Conservation (phyloP, 1,140 invertebrate species). For the Polyergus mexicanus region DNA sequence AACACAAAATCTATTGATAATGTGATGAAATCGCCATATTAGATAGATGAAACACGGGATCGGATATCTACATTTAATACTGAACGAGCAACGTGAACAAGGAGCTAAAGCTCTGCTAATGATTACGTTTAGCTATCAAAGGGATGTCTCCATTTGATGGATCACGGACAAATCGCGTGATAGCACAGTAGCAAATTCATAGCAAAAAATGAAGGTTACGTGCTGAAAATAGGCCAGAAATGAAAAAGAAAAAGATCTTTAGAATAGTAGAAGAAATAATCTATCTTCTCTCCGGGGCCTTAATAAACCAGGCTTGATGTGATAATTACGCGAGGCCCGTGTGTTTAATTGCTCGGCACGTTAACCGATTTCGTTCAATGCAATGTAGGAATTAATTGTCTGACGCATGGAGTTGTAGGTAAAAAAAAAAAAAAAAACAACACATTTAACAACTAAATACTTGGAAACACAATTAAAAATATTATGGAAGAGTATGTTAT, state of each 20-base stretch:
- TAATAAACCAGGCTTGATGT: constrained; percentile 47
- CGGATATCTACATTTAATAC: neutral
- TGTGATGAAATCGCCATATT: neutral
- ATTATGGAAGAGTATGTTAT: neutral
- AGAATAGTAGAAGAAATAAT: constrained; percentile 21
- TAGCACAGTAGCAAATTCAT: neutral
- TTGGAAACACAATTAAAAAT: neutral
- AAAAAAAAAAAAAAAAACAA: neutral
- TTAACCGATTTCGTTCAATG: constrained; percentile 38
- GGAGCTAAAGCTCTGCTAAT: constrained; percentile 2
- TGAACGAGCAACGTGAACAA: neutral
- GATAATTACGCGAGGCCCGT: constrained; percentile 19
- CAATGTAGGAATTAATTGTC: constrained; percentile 46
- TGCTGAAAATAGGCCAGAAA: neutral
- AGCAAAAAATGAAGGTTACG: constrained; percentile 13
- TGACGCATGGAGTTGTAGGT: neutral
- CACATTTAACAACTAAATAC: neutral
- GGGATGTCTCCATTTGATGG: neutral
- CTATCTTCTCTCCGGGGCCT: neutral
- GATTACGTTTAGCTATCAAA: neutral
- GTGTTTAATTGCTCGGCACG: constrained; percentile 48
- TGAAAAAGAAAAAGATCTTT: constrained; percentile 52
- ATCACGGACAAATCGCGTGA: neutral
- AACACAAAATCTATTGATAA: neutral
- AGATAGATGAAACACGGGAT: neutral